A percentile compares a stretch with the other conserved stretches of the same genome.
These are phyloP conservation scores for Trissolcus basalis DNA, from an alignment of 1,140 invertebrate genomes.

Conservation along the genomic window DNA sequence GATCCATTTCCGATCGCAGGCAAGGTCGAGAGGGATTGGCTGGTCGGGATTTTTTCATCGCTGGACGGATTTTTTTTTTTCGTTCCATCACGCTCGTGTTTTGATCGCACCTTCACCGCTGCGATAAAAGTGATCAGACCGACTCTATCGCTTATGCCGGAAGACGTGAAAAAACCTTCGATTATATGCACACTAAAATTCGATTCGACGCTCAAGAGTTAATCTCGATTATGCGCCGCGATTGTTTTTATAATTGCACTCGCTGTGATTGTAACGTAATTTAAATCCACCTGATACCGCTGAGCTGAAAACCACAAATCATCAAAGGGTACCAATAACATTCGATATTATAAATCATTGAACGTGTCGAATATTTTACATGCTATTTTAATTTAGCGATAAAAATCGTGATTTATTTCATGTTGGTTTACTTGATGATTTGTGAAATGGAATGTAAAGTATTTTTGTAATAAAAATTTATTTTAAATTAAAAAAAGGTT, in stretches of 20 bases:
- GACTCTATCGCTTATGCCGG: slow-evolving; percentile 38
- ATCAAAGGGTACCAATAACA: slow-evolving; percentile 19
- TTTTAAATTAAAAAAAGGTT: too few relatives aligned
- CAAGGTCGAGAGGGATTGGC: slow-evolving; percentile 70
- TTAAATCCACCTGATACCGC: slow-evolving; percentile 23
- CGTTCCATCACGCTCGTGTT: slow-evolving; percentile 28
- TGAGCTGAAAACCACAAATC: slow-evolving; percentile 18
- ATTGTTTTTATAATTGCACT: slow-evolving; percentile 41
- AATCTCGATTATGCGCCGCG: slow-evolving; percentile 30
- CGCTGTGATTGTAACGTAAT: slow-evolving; percentile 16
- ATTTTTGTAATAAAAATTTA: too few relatives aligned
- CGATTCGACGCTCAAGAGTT: slow-evolving; percentile 30
- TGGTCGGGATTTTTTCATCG: slow-evolving; percentile 3
- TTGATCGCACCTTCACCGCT: slow-evolving; percentile 28
- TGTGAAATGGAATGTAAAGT: too few relatives aligned
- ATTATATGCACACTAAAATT: slow-evolving; percentile 33
- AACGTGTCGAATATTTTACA: background rate
- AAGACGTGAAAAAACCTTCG: slow-evolving; percentile 46
- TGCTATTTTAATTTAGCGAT: slow-evolving; percentile 20
- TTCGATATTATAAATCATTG: too few relatives aligned
- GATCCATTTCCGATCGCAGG: slow-evolving; percentile 65
- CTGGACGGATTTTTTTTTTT: slow-evolving; percentile 11
- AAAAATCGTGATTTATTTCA: too few relatives aligned
- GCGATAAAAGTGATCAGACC: too few relatives aligned
- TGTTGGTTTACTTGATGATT: too few relatives aligned